Evolutionary conservation across 1,140 invertebrate species (phyloP).

Genomic region (Chymomyza costata): DNA sequence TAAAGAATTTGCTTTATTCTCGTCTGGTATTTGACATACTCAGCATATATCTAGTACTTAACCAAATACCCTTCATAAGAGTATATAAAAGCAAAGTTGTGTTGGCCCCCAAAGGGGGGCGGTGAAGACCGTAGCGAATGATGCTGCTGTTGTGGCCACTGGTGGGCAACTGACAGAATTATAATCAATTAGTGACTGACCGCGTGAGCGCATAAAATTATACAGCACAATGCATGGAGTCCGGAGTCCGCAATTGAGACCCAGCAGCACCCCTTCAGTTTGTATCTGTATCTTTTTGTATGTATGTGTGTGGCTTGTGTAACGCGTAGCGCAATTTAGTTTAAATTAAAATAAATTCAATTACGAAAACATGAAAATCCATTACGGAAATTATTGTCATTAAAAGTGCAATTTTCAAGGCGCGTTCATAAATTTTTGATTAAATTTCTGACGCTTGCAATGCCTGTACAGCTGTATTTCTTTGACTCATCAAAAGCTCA

Average conservation of each 20-base stretch:
- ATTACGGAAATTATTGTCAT: conserved; percentile 72
- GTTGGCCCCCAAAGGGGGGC: conserved; percentile 1
- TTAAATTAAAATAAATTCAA: conserved; percentile 74
- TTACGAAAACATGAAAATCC: conserved; percentile 73
- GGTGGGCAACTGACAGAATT: conserved; percentile 73
- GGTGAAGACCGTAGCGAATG: conserved; percentile 8
- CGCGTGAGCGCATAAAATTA: conserved; percentile 73
- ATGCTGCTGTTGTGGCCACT: conserved; percentile 26
- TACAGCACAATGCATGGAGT: conserved; percentile 30
- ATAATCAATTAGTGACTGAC: conserved; percentile 73
- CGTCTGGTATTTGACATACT: no score
- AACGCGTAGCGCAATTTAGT: conserved; percentile 59
- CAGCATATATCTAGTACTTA: no score
- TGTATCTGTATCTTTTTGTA: no score
- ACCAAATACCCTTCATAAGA: no score
- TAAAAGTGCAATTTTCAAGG: conserved; percentile 58
- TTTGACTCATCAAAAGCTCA: background rate
- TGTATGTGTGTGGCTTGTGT: no score
- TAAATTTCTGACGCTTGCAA: conserved; percentile 60
- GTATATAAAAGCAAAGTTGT: no score
- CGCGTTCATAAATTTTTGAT: conserved; percentile 66
- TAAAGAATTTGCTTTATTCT: no score
- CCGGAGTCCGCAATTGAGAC: background rate
- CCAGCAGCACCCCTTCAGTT: background rate
- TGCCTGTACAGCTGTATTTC: conserved; percentile 17